These are phyloP conservation scores for Pangasianodon hypophthalmus DNA, from an alignment of 2,113 vertebrate species.

Conservation along the genomic window DNA sequence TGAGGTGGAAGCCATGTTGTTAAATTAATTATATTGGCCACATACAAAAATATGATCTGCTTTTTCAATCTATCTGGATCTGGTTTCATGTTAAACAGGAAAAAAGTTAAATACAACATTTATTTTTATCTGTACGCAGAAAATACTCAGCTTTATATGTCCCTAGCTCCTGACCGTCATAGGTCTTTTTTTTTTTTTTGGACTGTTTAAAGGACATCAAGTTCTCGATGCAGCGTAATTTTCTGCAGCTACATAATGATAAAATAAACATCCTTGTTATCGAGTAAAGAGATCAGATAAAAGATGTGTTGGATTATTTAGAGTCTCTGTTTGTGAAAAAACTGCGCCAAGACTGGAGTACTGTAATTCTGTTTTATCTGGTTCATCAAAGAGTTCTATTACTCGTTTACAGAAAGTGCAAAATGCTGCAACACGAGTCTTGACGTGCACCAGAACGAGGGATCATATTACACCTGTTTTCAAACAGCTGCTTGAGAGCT, in stretches of 20 bases:
- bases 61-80: background rate
- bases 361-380: background rate
- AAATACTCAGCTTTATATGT: background rate
- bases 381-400: background rate
- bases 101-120: background rate
- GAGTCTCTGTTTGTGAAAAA: background rate
- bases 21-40: background rate
- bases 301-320: background rate
- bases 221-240: background rate
- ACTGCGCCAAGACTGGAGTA: background rate
- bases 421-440: background rate
- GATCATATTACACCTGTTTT: background rate
- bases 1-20: background rate
- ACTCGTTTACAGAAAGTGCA: background rate
- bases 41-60: background rate
- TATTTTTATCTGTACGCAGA: background rate
- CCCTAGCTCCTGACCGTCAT: background rate
- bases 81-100: background rate
- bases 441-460: background rate
- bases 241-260: constrained; percentile 7
- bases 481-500: background rate
- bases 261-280: background rate
- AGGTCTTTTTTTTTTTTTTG: background rate
- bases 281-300: constrained; percentile 14
- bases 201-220: constrained; percentile 18